These are phyloP conservation scores for Priocnemis perturbator DNA, from an alignment of 2,888 invertebrate genomes.

Conservation along the genomic window DNA sequence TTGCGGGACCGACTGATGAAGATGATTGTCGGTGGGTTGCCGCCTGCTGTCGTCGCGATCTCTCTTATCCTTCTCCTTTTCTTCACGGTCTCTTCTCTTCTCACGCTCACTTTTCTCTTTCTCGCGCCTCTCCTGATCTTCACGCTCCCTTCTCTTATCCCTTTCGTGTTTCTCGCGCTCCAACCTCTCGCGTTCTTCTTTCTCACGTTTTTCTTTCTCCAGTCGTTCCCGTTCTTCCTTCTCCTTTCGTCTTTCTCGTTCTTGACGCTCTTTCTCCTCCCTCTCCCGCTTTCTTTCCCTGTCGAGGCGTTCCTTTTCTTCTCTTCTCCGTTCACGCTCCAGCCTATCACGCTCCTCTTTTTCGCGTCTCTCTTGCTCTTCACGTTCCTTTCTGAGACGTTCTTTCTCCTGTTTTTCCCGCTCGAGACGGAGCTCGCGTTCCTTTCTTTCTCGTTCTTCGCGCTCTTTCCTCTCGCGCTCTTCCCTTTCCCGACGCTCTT, in stretches of 20 bases:
- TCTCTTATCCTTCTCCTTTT: conserved; percentile 74
- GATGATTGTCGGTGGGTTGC: conserved; percentile 69
- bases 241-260: conserved; percentile 60
- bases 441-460: conserved; percentile 64
- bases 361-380: conserved; percentile 67
- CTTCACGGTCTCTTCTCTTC: conserved; percentile 73
- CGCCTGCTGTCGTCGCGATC: conserved; percentile 71
- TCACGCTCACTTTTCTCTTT: conserved; percentile 68
- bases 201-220: conserved; percentile 64
- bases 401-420: conserved; percentile 69
- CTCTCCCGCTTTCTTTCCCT: conserved; percentile 71
- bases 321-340: conserved; percentile 60
- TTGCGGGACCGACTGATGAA: conserved; percentile 55
- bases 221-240: conserved; percentile 69
- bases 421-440: conserved; percentile 59
- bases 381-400: conserved; percentile 69
- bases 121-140: conserved; percentile 75
- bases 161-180: conserved; percentile 70
- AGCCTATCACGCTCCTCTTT: conserved; percentile 75
- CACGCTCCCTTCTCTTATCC: conserved; percentile 68
- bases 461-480: conserved; percentile 64
- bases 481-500: conserved; percentile 59
- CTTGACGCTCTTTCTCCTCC: conserved; percentile 72
- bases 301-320: conserved; percentile 73
- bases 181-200: conserved; percentile 73